Base-by-base conservation (phyloP, 2,113 vertebrate genomes). In the Coturnix japonica region DNA sequence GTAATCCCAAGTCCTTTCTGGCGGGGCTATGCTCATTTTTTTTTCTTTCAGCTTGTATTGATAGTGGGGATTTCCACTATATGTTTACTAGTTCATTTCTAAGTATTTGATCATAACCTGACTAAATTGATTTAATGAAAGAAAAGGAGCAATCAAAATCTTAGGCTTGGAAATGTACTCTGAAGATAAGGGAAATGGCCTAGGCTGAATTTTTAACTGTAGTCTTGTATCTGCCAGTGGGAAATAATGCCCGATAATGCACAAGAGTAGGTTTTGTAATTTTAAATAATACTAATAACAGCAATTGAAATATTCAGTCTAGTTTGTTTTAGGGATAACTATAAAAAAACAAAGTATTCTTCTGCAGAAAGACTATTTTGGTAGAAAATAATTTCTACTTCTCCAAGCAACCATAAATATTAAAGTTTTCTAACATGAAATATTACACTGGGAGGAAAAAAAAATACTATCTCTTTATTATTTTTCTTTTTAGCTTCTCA, bases 391-490 rank as follows among this genome's bases (percentile, higher is more conserved):
- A 66, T 37, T 82, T 85, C 44, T 69, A 8, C 31, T 77, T 86
- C 78, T 75, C 16, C 44, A 21, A 63, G 26, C 15, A 10, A 26
- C 9, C 51, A 77, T 95, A 91, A 80, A 91, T 95, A 83, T 92
- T 94, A 82, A 66, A 85, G 8, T 47, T 76, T 94, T 85, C 14
- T 79, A 30, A 25, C 25, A 77, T 82, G 37, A 94, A 92, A 91
- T 82, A 73, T 91, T 95, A 91, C 7, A 72, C 7, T 4, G 1
- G 13, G 63, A 83, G 23, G 44, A 39, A 85, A 75, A 81, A 71
- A 30, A 44, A 2, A 59, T 49, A 49, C 26, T 41, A 11, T 41
- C 39, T 33, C 3, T 70, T 46, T 20, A 37, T 60, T 35, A 25
- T 61, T 61, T 23, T 37, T 63, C 4, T 7, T 39, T 63, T 39